Conservation (phyloP, 1,140 invertebrate genomes). For the Polypedilum pembai region DNA sequence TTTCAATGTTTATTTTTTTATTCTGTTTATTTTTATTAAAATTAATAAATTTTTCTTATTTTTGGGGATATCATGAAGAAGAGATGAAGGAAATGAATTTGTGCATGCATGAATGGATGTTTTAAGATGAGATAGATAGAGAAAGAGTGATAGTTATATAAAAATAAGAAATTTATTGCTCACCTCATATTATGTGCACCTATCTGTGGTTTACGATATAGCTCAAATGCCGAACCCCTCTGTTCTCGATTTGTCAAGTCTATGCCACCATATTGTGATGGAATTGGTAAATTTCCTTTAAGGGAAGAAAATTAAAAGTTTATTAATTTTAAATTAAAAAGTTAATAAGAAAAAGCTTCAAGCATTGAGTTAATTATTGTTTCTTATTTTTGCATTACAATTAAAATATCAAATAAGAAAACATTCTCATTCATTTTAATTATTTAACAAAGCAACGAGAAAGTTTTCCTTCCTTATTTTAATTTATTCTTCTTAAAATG, state of each 20-base stretch:
- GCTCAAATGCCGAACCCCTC: conserved; percentile 87
- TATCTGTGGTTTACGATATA: conserved; percentile 78
- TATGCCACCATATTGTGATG: conserved; percentile 44
- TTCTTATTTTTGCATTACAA: too few species aligned
- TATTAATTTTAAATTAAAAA: neutral
- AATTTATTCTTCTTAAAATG: too few species aligned
- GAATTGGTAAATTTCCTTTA: conserved; percentile 39
- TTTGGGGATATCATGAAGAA: neutral
- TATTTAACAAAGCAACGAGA: too few species aligned
- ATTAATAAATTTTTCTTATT: too few species aligned
- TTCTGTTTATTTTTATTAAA: neutral
- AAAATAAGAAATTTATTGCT: conserved; percentile 32
- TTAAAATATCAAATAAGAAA: too few species aligned
- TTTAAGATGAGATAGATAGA: neutral
- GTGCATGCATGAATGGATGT: conserved; percentile 27
- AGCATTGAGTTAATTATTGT: too few species aligned
- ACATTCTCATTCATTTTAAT: too few species aligned
- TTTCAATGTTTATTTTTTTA: neutral
- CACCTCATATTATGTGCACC: conserved; percentile 64
- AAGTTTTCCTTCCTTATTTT: too few species aligned
- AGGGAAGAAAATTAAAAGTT: neutral
- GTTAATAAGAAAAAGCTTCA: too few species aligned
- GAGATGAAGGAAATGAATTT: neutral
- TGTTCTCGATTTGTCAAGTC: conserved; percentile 81
- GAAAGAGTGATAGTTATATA: neutral